These are phyloP conservation scores for Andrena cerasifolii DNA, from an alignment of 1,140 invertebrate genomes.

Conservation along the genomic window DNA sequence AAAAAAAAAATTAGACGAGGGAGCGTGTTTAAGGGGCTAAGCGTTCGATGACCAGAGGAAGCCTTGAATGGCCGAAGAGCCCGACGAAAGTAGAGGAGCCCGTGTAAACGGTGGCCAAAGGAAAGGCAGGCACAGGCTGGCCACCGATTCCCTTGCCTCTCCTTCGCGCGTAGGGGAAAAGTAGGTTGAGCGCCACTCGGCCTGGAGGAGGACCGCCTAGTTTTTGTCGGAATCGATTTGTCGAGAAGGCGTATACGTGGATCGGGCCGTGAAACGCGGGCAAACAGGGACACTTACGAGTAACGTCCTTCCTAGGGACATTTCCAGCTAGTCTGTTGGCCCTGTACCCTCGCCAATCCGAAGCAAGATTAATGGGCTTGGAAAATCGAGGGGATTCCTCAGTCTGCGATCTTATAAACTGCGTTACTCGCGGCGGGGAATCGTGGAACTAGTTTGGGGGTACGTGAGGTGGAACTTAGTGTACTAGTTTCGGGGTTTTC, in stretches of 20 bases:
- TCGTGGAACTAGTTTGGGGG: no score
- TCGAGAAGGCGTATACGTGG: slow-evolving; percentile 14
- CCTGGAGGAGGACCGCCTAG: slow-evolving; percentile 46
- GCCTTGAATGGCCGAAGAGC: not conserved
- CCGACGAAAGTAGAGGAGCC: not conserved
- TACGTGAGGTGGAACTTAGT: no score
- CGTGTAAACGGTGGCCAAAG: not conserved
- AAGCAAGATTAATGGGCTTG: no score
- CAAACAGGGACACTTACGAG: slow-evolving; percentile 4
- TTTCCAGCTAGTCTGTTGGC: not conserved
- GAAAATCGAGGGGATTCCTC: no score
- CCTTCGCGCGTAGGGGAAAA: slow-evolving; percentile 23
- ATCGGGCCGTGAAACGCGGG: not conserved
- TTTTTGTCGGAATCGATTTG: slow-evolving; percentile 51
- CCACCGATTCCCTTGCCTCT: slow-evolving; percentile 4
- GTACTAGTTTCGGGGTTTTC: no score
- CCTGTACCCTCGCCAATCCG: no score
- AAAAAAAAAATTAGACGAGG: no score
- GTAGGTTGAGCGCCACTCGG: slow-evolving; percentile 44
- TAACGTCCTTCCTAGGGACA: not conserved
- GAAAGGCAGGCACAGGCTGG: not conserved
- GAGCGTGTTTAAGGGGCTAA: not conserved
- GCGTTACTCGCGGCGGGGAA: no score
- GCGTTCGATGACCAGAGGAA: not conserved
- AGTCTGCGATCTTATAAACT: no score